These are phyloP conservation scores for Streblospio benedicti DNA, from an alignment of 1,140 invertebrate species.

Conservation along the genomic window DNA sequence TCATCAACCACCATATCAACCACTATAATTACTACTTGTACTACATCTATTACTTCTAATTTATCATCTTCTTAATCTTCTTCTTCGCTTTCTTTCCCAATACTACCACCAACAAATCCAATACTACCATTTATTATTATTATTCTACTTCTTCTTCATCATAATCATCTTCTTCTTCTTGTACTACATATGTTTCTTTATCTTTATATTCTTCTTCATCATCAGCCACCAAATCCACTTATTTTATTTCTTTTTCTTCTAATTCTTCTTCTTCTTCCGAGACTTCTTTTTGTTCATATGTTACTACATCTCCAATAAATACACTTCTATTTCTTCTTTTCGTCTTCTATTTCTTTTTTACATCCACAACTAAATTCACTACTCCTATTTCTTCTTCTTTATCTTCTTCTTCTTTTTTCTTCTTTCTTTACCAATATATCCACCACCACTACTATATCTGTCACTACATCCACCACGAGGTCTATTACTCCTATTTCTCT, in stretches of 20 bases:
- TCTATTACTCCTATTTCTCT: too few species aligned
- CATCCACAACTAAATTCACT: neutral
- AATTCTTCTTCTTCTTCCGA: neutral
- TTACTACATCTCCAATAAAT: neutral
- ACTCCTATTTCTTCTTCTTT: slow-evolving; percentile 4
- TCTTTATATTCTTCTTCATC: neutral
- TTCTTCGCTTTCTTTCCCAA: neutral
- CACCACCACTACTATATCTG: too few species aligned
- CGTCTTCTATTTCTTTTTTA: neutral
- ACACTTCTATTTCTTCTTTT: neutral
- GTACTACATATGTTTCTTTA: too few species aligned
- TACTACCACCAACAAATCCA: neutral
- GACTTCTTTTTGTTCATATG: neutral
- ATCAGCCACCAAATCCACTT: neutral
- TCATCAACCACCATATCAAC: neutral
- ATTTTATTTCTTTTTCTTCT: neutral
- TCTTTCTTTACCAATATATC: too few species aligned
- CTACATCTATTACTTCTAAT: neutral
- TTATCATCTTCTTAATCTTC: neutral
- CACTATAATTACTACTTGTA: neutral
- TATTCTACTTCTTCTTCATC: neutral
- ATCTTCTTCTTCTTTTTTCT: too few species aligned
- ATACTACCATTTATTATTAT: neutral
- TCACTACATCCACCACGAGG: too few species aligned
- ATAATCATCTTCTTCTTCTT: neutral